Evolutionary conservation across 1,140 invertebrate species (phyloP).

Genomic region (Eurosta solidaginis): DNA sequence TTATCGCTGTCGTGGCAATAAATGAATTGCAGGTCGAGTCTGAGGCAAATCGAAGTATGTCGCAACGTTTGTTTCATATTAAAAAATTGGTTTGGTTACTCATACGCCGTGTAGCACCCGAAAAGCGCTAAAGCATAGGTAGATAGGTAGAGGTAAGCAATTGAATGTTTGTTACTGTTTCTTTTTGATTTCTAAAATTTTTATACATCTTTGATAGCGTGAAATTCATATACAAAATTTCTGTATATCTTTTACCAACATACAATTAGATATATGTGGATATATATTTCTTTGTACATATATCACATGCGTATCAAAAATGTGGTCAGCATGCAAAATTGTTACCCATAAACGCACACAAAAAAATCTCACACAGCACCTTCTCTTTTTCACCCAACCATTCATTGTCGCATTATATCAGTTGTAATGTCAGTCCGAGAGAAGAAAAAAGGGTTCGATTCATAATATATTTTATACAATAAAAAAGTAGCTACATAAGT

Average conservation of each 20-base stretch:
- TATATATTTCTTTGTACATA: too few species aligned
- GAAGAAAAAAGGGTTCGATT: not conserved
- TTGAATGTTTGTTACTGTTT: not conserved
- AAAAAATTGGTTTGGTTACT: not conserved
- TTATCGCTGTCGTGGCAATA: constrained; percentile 7
- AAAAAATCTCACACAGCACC: too few species aligned
- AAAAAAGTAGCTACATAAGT: constrained; percentile 12
- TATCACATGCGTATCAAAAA: not conserved
- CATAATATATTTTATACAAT: constrained; percentile 15
- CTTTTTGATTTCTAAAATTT: not conserved
- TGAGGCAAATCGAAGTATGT: constrained; percentile 15
- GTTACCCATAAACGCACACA: too few species aligned
- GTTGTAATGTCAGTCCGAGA: too few species aligned
- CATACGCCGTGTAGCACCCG: not conserved
- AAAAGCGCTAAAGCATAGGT: too few species aligned
- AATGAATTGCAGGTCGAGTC: constrained; percentile 24
- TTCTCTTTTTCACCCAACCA: too few species aligned
- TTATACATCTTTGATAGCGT: not conserved
- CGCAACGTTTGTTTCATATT: not conserved
- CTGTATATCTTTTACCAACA: too few species aligned
- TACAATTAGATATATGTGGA: too few species aligned
- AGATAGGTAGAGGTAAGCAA: not conserved
- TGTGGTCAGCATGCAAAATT: constrained; percentile 5
- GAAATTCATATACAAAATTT: not conserved
- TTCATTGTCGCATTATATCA: too few species aligned